phyloP scores from a whole-genome alignment of 2,113 vertebrate species.

The Leptobrachium ailaonicum region DNA sequence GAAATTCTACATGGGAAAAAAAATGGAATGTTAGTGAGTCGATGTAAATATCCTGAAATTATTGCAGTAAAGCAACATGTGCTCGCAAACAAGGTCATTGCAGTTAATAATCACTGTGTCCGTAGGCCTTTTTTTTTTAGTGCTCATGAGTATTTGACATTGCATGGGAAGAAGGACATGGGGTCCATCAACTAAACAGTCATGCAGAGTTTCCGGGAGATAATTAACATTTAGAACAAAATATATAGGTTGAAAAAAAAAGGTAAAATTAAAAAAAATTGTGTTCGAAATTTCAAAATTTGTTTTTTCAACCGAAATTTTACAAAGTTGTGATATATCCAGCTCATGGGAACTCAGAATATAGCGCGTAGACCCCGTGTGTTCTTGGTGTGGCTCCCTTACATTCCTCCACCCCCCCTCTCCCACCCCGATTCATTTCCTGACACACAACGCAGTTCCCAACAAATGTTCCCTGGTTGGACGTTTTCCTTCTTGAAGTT shows the following conservation, averaged over 20 bases:
- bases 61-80: slow-evolving; percentile 18
- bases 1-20: background rate
- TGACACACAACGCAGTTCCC: slow-evolving; percentile 31
- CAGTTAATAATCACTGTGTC: slow-evolving; percentile 39
- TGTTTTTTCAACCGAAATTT: no score
- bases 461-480: slow-evolving; percentile 45
- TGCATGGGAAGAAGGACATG: slow-evolving; percentile 27
- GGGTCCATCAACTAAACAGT: background rate
- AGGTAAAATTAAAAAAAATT: no score
- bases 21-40: background rate
- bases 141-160: slow-evolving; percentile 27
- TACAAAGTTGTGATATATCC: no score
- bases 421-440: slow-evolving; percentile 36
- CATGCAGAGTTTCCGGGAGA: no score
- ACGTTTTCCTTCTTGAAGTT: slow-evolving; percentile 44
- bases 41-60: slow-evolving; percentile 1
- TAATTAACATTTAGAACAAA: no score
- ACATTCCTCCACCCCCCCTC: slow-evolving; percentile 39
- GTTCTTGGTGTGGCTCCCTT: slow-evolving; percentile 6
- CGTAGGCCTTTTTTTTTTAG: slow-evolving; percentile 30
- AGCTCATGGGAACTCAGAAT: no score
- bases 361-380: no score
- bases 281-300: no score
- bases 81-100: slow-evolving; percentile 40
- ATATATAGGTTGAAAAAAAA: no score